Base-by-base conservation (phyloP, 2,888 invertebrate species). In the Dione vanillae region DNA sequence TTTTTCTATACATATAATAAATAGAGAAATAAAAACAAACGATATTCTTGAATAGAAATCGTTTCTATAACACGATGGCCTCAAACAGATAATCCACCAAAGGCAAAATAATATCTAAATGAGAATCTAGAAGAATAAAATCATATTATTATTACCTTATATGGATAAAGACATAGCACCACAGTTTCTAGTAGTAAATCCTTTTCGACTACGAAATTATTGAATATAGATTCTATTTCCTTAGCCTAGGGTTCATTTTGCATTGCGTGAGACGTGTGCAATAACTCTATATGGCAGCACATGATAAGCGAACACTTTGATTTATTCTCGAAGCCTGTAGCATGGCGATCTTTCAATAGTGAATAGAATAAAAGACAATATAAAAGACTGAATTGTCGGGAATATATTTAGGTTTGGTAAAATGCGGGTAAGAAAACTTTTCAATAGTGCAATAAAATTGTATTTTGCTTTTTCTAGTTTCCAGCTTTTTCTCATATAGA, bases 251-350 rank as follows among this genome's bases (percentile, higher is more conserved):
- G 27, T 59, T 59, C 20, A n/a, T 10, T 59, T 27, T 59, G 20
- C 1, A 27, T 5, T 43, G n/a, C 1, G 14, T n/a, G 20, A 10
- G 19, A 27, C n/a, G 14, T 59, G n/a, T 11, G 43, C n/a, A 59
- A 43, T 43, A 59, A 20, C 27, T 27, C 43, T 20, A 59, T 59
- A 59, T 59, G 59, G 59, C 27, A 59, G 27, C 27, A 43, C 59
- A 43, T 27, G 59, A 59, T 43, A 59, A 59, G 59, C 27, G 59
- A 43, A 20, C 20, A 6, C n/a, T 20, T 7, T 43, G 43, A 59
- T 59, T 59, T 59, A 59, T 41, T 59, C 10, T 43, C 59, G 54
- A 37, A 54, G 54, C 10, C 54, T 54, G 54, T 54, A 54, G 35
- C 35, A n/a, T n/a, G 16, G 54, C 54, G 54, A 37, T 54, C 54